Percentiles rank a stretch among this genome's conserved stretches.
phyloP scores from a whole-genome alignment of 2,888 invertebrate species.

The Parasteatoda lunata region DNA sequence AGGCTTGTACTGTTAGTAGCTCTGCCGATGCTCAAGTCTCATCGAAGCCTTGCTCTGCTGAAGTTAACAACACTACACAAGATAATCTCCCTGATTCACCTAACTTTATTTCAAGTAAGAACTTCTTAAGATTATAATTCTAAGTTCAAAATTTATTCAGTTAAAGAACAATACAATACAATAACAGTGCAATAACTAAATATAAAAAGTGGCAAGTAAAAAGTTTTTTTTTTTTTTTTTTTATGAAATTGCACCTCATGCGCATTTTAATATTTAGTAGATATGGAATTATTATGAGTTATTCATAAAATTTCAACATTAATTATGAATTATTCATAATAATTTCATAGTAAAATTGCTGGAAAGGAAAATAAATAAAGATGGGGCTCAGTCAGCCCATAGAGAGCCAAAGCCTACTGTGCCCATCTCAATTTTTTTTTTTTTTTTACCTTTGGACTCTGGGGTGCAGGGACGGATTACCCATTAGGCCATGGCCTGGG shows the following conservation, averaged over 20 bases:
- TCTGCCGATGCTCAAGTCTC: constrained; percentile 56
- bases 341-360: too few species aligned
- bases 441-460: too few species aligned
- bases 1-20: constrained; percentile 57
- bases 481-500: too few species aligned
- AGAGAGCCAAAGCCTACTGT: too few species aligned
- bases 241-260: too few species aligned
- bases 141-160: background rate
- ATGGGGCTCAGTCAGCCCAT: too few species aligned
- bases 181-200: background rate
- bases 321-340: too few species aligned
- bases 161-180: background rate
- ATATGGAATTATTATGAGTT: background rate
- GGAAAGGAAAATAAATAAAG: too few species aligned
- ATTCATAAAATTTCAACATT: background rate
- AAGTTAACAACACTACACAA: constrained; percentile 28
- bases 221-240: background rate
- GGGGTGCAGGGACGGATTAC: too few species aligned
- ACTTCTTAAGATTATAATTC: background rate
- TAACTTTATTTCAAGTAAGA: constrained; percentile 18
- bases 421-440: too few species aligned
- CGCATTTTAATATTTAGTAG: too few species aligned
- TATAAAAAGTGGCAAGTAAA: background rate
- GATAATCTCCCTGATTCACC: constrained; percentile 39
- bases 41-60: constrained; percentile 21